phyloP scores from a whole-genome alignment of 1,140 invertebrate species.

The Cherax destructor region DNA sequence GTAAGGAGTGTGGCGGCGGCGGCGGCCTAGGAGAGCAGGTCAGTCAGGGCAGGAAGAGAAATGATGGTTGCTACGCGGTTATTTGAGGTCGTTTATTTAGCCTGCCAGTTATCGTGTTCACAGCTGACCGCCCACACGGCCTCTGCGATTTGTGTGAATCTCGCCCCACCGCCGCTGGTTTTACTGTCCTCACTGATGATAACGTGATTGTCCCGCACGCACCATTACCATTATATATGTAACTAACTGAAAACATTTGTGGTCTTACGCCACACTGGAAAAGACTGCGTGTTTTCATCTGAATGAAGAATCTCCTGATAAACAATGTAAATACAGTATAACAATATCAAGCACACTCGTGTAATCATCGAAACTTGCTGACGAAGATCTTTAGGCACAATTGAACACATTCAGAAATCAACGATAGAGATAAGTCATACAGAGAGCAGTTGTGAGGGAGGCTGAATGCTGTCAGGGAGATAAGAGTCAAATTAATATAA shows the following conservation, averaged over 20 bases:
- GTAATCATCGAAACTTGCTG: no score
- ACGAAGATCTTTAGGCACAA: no score
- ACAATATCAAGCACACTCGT: no score
- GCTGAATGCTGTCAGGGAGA: no score
- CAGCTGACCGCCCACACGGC: slow-evolving; percentile 50
- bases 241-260: background rate
- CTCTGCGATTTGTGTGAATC: slow-evolving; percentile 23
- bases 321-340: no score
- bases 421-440: no score
- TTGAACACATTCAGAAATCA: no score
- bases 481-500: no score
- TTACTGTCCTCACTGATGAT: slow-evolving; percentile 18
- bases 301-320: no score
- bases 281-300: background rate
- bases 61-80: background rate
- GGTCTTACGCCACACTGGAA: background rate
- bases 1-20: background rate
- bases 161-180: background rate
- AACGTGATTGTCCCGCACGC: slow-evolving; percentile 15
- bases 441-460: no score
- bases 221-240: slow-evolving; percentile 29
- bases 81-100: slow-evolving; percentile 48
- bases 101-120: slow-evolving; percentile 49
- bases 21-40: slow-evolving; percentile 39
- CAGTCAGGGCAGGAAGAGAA: slow-evolving; percentile 30